phyloP scores from a whole-genome alignment of 2,888 invertebrate genomes.

The Cryptocheilus praepositus region DNA sequence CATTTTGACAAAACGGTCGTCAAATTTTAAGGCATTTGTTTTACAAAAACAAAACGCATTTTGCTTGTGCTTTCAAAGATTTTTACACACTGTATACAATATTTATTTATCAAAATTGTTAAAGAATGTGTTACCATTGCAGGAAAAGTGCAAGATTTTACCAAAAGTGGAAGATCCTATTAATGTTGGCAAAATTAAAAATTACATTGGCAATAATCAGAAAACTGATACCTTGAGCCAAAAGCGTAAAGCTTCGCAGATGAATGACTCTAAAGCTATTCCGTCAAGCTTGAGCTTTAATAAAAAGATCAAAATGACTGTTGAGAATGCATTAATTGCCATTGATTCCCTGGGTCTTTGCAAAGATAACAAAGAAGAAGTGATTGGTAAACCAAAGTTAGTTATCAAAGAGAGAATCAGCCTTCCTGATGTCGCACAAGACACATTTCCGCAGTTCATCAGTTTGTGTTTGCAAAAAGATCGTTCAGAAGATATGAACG shows the following conservation, averaged over 20 bases:
- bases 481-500: constrained; percentile 52
- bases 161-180: not conserved
- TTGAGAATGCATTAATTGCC: not conserved
- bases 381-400: constrained; percentile 50
- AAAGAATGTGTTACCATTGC: not conserved
- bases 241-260: constrained; percentile 30
- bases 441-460: constrained; percentile 62
- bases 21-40: too few species aligned
- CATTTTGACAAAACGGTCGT: too few species aligned
- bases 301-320: constrained; percentile 1
- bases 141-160: constrained; percentile 19
- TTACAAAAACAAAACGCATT: too few species aligned
- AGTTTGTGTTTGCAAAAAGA: constrained; percentile 60
- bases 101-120: not conserved
- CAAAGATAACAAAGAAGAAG: not conserved
- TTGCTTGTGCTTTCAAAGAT: not conserved
- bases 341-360: not conserved
- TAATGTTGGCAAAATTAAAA: too few species aligned
- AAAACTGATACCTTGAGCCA: not conserved
- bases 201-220: not conserved
- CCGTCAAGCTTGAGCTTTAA: not conserved
- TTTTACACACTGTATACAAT: not conserved
- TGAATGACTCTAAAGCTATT: not conserved
- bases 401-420: constrained; percentile 52
- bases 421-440: constrained; percentile 44